These are phyloP conservation scores for Microctenopoma stevenorrisi DNA, from an alignment of 2,797 vertebrate genomes.

Conservation along the genomic window DNA sequence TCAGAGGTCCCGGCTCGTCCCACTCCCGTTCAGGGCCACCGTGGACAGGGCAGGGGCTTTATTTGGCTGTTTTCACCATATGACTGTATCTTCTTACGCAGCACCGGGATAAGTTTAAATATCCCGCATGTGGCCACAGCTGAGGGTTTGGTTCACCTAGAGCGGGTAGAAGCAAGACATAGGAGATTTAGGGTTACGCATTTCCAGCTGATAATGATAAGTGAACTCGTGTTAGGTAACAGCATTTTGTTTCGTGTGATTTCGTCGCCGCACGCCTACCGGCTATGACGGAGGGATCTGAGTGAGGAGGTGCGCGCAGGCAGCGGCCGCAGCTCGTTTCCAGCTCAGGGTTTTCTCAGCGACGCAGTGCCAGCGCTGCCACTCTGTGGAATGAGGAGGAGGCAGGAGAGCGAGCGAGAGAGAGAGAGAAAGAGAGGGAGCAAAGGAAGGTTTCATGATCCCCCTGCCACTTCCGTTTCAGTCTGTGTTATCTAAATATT, in stretches of 20 bases:
- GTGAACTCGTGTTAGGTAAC: constrained; percentile 45
- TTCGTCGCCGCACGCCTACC: constrained; percentile 60
- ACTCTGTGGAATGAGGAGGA: constrained; percentile 59
- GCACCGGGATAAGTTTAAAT: constrained; percentile 19
- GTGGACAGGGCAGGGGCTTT: constrained; percentile 23
- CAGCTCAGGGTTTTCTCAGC: constrained; percentile 51
- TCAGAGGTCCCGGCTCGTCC: constrained; percentile 52
- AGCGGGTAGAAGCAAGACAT: constrained; percentile 34
- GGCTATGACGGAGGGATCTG: constrained; percentile 49
- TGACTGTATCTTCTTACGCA: constrained; percentile 18
- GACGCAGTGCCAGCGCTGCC: constrained; percentile 73
- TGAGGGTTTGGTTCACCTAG: constrained; percentile 39
- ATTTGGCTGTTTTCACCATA: neutral
- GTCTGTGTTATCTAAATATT: constrained; percentile 26
- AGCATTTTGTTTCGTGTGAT: constrained; percentile 29
- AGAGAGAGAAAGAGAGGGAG: constrained; percentile 9
- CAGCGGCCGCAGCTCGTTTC: constrained; percentile 52
- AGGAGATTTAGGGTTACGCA: constrained; percentile 50
- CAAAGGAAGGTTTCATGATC: neutral
- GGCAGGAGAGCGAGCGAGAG: constrained; percentile 28
- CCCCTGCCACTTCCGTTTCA: constrained; percentile 19
- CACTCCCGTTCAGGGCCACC: constrained; percentile 6
- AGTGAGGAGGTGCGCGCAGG: constrained; percentile 49
- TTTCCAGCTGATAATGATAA: constrained; percentile 31
- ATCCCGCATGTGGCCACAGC: constrained; percentile 40